Base-by-base conservation (phyloP, 1,140 invertebrate species). In the Drosophila nannoptera region DNA sequence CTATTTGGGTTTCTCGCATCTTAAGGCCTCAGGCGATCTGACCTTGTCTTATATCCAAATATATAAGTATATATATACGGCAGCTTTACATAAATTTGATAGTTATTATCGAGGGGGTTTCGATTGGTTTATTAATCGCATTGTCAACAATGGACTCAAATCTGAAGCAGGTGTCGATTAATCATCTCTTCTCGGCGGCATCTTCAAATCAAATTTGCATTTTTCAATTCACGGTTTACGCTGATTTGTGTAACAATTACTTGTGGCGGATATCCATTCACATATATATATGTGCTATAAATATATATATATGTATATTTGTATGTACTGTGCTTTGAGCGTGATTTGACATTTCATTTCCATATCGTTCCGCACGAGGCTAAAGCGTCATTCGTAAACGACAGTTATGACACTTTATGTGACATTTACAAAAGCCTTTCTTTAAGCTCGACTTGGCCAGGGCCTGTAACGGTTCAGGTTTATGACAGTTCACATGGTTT, bases 391-490 rank as follows among this genome's bases (percentile, higher is more conserved):
- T 11, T 12, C 49, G 54, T 63, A 69, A 48, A 43, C 40, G 80
- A 77, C 80, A 84, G 69, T 84, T 86, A 80, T 84, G 81, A 86
- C 77, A 84, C 55, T 84, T 84, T 84, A 80, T 84, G 73, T 78
- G 81, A 70, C 81, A 75, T 52, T 62, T 65, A 76, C 68, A 71
- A 73, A 64, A 71, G 42, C 36, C 40, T 38, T 43, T 43, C 40
- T 43, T 43, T 43, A 43, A 43, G 12, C 12, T 22, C 22, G 22
- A 22, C 22, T 63, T 59, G 46, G 54, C 35, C 45, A 35, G 38
- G 52, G 40, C 43, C 40, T 58, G 60, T 84, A 83, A 83, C 81
- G 78, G 81, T 86, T 84, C 53, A 46, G 50, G 36, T 53, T 69
- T 68, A 7, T 48, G 75, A 64, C 49, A 59, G 72, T 65, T 73